Evolutionary conservation across 2,113 vertebrate species (phyloP).

Genomic region (Camarhynchus parvulus): DNA sequence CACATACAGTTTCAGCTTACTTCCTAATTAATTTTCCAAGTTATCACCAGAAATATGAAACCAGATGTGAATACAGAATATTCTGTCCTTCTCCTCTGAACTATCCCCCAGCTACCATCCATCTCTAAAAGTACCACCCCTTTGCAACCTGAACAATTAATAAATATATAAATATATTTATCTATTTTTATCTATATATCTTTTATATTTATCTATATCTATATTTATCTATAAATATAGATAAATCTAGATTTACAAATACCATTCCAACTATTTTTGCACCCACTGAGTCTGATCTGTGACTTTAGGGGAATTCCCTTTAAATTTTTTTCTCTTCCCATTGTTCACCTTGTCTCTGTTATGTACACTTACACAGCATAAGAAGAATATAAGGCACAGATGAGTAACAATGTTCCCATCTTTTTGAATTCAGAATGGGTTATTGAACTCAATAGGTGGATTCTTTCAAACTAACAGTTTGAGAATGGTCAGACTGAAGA

Average conservation of each 20-base stretch:
- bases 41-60: background rate
- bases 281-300: background rate
- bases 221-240: too few relatives aligned
- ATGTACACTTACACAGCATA: fast-evolving
- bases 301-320: background rate
- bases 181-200: too few relatives aligned
- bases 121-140: background rate
- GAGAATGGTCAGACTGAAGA: background rate
- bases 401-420: background rate
- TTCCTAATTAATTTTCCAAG: background rate
- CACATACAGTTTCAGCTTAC: background rate
- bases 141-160: background rate
- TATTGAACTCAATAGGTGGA: background rate
- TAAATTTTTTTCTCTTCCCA: background rate
- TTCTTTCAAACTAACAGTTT: background rate
- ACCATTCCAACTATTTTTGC: background rate
- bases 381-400: background rate
- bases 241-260: background rate
- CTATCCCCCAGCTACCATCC: background rate
- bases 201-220: too few relatives aligned
- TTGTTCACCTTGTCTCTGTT: background rate
- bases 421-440: background rate
- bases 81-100: background rate
- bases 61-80: background rate
- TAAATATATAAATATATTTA: background rate